phyloP scores from a whole-genome alignment of 2,888 invertebrate species.

The Anorthoa munda region DNA sequence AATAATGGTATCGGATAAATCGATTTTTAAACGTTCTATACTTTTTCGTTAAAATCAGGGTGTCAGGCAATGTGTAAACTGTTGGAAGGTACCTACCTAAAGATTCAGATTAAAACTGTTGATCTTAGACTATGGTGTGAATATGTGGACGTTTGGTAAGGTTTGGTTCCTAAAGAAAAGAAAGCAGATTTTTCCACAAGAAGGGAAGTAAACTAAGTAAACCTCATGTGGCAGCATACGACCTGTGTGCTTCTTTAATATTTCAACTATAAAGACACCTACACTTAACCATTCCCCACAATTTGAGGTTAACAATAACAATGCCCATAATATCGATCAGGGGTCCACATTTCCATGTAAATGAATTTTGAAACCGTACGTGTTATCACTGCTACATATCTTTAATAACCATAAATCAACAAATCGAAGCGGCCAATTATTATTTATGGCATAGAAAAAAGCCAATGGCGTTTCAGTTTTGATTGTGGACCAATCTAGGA shows the following conservation, averaged over 20 bases:
- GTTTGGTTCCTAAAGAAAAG: neutral
- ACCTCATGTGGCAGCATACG: neutral
- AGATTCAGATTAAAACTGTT: neutral
- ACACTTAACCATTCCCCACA: constrained; percentile 12
- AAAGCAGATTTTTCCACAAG: too few species aligned
- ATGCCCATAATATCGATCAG: constrained; percentile 63
- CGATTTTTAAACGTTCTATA: constrained; percentile 48
- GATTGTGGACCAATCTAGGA: constrained; percentile 49
- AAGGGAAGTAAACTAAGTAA: neutral
- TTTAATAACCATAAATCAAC: constrained; percentile 90
- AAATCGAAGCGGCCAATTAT: constrained; percentile 83
- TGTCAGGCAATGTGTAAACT: neutral
- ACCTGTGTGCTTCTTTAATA: neutral
- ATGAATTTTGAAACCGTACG: constrained; percentile 84
- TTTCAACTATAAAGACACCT: constrained; percentile 1
- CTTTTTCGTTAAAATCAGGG: neutral
- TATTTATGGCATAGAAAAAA: constrained; percentile 84
- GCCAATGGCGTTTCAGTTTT: constrained; percentile 64
- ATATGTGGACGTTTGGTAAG: neutral
- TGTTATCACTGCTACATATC: constrained; percentile 81
- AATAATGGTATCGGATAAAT: constrained; percentile 46
- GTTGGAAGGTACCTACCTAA: neutral
- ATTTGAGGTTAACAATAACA: constrained; percentile 63
- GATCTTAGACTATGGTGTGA: too few species aligned
- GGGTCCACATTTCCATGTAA: constrained; percentile 86